A percentile compares a stretch with the other conserved stretches of the same genome.
phyloP scores from a whole-genome alignment of 2,888 invertebrate genomes.

The Bibio marci region DNA sequence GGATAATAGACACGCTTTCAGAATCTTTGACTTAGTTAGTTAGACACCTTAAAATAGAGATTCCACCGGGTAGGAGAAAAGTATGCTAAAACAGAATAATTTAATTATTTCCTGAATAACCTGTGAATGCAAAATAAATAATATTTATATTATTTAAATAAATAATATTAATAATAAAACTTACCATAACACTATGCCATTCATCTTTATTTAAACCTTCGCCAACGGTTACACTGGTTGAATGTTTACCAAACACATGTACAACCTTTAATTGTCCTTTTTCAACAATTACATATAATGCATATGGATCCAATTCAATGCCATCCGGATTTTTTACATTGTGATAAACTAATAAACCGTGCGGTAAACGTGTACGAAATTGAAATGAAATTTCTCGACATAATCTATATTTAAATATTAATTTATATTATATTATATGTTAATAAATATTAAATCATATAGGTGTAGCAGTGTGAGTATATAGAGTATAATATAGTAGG shows the following conservation, averaged over 20 bases:
- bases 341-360: constrained; percentile 76
- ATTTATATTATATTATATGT: too few species aligned
- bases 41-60: too few species aligned
- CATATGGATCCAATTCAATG: constrained; percentile 66
- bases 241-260: constrained; percentile 76
- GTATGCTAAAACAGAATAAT: too few species aligned
- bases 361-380: constrained; percentile 73
- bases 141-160: background rate
- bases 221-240: constrained; percentile 68
- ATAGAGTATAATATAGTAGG: too few species aligned
- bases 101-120: too few species aligned
- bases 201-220: constrained; percentile 75
- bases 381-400: constrained; percentile 79
- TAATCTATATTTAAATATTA: constrained; percentile 38
- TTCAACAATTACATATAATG: constrained; percentile 78
- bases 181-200: constrained; percentile 75
- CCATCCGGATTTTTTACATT: constrained; percentile 76
- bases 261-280: constrained; percentile 84
- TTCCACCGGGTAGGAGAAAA: too few species aligned
- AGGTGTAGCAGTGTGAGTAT: too few species aligned
- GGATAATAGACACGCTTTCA: too few species aligned
- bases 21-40: too few species aligned
- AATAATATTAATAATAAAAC: too few species aligned
- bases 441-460: too few species aligned
- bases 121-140: background rate